phyloP scores from a whole-genome alignment of 2,888 invertebrate species.

The Netelia virgata region DNA sequence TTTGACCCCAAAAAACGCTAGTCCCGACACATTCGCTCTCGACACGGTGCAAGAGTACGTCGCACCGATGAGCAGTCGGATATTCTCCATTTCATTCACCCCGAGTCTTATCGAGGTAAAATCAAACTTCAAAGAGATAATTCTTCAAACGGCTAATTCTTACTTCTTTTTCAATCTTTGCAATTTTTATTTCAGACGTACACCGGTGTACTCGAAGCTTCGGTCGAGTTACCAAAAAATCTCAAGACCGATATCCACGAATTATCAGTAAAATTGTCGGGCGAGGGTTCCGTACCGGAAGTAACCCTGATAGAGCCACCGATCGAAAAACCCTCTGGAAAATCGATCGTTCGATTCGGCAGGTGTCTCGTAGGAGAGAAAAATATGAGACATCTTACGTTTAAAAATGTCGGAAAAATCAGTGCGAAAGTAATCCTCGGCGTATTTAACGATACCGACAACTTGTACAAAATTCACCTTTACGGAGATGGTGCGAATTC shows the following conservation, averaged over 20 bases:
- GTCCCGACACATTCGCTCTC: constrained; percentile 79
- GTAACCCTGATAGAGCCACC: constrained; percentile 82
- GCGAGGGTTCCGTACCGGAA: constrained; percentile 85
- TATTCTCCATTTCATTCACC: constrained; percentile 82
- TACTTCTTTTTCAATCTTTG: not conserved
- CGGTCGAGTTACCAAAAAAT: constrained; percentile 74
- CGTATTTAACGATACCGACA: constrained; percentile 77
- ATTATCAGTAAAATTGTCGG: constrained; percentile 80
- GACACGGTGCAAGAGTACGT: constrained; percentile 79
- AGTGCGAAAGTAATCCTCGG: constrained; percentile 83
- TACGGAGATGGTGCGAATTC: not conserved
- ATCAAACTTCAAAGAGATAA: not conserved
- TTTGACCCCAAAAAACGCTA: constrained; percentile 72
- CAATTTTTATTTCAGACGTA: constrained; percentile 75
- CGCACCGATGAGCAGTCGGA: constrained; percentile 80
- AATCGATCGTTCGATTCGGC: constrained; percentile 79
- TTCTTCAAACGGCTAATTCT: not conserved
- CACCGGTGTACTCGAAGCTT: constrained; percentile 74
- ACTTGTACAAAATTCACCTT: constrained; percentile 63
- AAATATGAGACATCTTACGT: constrained; percentile 73
- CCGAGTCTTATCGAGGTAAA: constrained; percentile 84
- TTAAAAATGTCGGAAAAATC: constrained; percentile 83
- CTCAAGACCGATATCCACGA: constrained; percentile 62
- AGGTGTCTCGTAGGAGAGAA: constrained; percentile 79
- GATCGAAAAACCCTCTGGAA: constrained; percentile 69